phyloP scores from a whole-genome alignment of 2,797 vertebrate genomes.

The Rhynchonycteris naso region DNA sequence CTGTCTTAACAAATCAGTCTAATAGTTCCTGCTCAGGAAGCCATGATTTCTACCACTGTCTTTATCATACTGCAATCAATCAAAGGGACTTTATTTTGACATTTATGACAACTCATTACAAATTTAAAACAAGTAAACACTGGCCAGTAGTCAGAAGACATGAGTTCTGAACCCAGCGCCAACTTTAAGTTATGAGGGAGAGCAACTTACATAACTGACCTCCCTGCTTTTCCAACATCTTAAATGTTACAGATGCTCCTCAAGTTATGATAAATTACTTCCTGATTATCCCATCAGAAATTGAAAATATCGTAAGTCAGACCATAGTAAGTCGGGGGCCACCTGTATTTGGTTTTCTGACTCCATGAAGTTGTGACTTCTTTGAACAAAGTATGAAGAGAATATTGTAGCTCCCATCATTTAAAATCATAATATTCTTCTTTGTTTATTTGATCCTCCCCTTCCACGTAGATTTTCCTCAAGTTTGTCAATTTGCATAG shows the following conservation, averaged over 20 bases:
- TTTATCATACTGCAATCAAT: conserved; percentile 72
- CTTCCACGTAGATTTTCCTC: neutral
- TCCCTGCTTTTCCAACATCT: neutral
- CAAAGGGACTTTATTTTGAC: conserved; percentile 79
- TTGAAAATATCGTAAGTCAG: neutral
- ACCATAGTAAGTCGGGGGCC: neutral
- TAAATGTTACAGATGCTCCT: neutral
- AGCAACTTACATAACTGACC: neutral
- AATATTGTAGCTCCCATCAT: neutral
- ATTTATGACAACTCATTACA: conserved; percentile 81
- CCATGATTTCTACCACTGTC: conserved; percentile 65
- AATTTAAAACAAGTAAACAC: conserved; percentile 83
- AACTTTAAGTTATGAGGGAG: neutral
- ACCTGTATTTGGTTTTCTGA: neutral
- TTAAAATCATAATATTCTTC: neutral
- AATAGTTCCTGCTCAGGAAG: conserved; percentile 58
- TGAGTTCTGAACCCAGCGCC: neutral
- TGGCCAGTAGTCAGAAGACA: neutral
- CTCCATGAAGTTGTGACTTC: neutral
- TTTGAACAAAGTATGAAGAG: conserved; percentile 15
- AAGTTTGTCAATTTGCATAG: neutral
- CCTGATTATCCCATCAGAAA: neutral
- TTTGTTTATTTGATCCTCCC: neutral
- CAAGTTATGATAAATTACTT: neutral
- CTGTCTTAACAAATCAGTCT: conserved; percentile 49